phyloP scores from a whole-genome alignment of 1,140 invertebrate species.

The Drosophila funebris region DNA sequence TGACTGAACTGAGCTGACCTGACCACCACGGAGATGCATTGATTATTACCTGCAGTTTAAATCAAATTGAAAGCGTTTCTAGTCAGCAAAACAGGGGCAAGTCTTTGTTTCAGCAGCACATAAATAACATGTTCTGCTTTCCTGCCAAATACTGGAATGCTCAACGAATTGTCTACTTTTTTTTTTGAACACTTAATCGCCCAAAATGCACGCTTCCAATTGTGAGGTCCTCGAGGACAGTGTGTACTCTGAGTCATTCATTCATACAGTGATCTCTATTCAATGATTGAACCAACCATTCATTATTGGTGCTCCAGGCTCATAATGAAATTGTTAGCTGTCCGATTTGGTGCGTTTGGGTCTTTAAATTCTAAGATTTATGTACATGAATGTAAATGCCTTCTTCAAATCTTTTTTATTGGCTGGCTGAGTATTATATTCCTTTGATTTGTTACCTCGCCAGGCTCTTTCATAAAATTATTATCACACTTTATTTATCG shows the following conservation, averaged over 20 bases:
- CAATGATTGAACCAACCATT: not conserved
- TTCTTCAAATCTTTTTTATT: slow-evolving; percentile 78
- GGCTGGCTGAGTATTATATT: slow-evolving; percentile 56
- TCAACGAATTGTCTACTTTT: slow-evolving; percentile 58
- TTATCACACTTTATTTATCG: slow-evolving; percentile 78
- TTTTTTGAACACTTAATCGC: slow-evolving; percentile 61
- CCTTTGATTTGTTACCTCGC: slow-evolving; percentile 67
- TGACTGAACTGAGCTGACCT: not conserved
- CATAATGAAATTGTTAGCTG: slow-evolving; percentile 77
- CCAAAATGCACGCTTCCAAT: slow-evolving; percentile 47
- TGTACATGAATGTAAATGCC: slow-evolving; percentile 78
- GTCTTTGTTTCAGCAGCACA: slow-evolving; percentile 3
- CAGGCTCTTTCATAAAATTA: slow-evolving; percentile 76
- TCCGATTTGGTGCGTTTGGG: slow-evolving; percentile 27
- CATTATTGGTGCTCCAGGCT: slow-evolving; percentile 18
- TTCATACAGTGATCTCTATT: slow-evolving; percentile 43
- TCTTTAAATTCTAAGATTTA: slow-evolving; percentile 70
- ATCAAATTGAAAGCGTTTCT: slow-evolving; percentile 42
- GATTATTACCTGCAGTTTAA: slow-evolving; percentile 11
- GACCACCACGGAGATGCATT: slow-evolving; percentile 51
- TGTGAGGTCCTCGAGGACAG: slow-evolving; percentile 71
- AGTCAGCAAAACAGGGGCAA: too few relatives aligned
- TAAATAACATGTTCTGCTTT: slow-evolving; percentile 5
- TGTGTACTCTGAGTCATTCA: slow-evolving; percentile 39
- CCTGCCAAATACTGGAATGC: slow-evolving; percentile 19